Conservation (phyloP, 2,888 invertebrate species). For the Lissocephala sabroskyi region DNA sequence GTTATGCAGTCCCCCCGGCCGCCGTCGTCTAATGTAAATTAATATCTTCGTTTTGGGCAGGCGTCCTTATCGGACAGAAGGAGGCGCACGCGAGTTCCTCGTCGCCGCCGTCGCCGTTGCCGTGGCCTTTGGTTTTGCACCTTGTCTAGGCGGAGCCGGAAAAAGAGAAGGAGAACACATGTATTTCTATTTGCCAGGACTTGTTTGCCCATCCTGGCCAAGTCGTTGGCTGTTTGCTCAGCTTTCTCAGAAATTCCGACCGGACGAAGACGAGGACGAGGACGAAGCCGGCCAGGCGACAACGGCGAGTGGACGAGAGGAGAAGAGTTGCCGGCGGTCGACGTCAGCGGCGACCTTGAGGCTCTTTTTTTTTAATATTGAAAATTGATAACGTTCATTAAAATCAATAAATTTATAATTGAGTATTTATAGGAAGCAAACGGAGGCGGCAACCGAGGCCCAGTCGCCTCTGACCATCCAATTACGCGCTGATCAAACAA, state of each 20-base stretch:
- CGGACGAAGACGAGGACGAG: too few relatives aligned
- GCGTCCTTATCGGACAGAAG: constrained; percentile 39
- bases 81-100: constrained; percentile 49
- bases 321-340: too few relatives aligned
- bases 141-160: constrained; percentile 31
- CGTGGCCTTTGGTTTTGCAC: constrained; percentile 38
- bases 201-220: too few relatives aligned
- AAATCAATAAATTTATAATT: constrained; percentile 57
- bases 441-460: constrained; percentile 1
- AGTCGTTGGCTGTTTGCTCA: too few relatives aligned
- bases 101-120: constrained; percentile 38
- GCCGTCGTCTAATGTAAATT: constrained; percentile 52
- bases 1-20: background rate
- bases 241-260: too few relatives aligned
- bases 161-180: too few relatives aligned
- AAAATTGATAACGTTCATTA: constrained; percentile 60
- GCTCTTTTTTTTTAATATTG: constrained; percentile 36
- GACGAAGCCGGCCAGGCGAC: too few relatives aligned
- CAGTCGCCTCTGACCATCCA: constrained; percentile 29
- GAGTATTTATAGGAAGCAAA: constrained; percentile 34
- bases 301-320: too few relatives aligned
- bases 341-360: too few relatives aligned
- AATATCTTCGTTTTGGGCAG: constrained; percentile 47
- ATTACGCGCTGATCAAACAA: constrained; percentile 61
- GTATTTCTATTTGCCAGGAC: too few relatives aligned